phyloP scores from a whole-genome alignment of 35 echinoderm and acorn worm species.

The Hemicentrotus pulcherrimus region DNA sequence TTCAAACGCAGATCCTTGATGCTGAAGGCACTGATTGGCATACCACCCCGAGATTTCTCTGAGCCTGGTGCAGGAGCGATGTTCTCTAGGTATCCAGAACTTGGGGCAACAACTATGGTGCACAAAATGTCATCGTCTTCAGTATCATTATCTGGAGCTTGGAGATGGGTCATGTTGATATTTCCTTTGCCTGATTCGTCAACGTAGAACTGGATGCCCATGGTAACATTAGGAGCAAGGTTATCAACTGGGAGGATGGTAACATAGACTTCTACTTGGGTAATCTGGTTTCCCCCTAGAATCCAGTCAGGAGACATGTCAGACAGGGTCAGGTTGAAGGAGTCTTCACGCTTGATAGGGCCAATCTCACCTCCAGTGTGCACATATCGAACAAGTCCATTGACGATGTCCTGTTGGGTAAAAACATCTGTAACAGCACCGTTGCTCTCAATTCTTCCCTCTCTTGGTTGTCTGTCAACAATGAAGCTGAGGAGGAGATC shows the following conservation, averaged over 20 bases:
- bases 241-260: slow-evolving; percentile 95
- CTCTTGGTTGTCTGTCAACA: slow-evolving; percentile 55
- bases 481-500: slow-evolving; percentile 92
- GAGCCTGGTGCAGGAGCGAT: slow-evolving; percentile 97
- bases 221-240: slow-evolving; percentile 76
- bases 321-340: slow-evolving; percentile 94
- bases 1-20: slow-evolving; percentile 84
- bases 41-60: slow-evolving; percentile 93
- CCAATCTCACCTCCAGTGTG: slow-evolving; percentile 98
- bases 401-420: slow-evolving; percentile 95
- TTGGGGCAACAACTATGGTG: slow-evolving; percentile 73
- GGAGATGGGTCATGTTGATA: slow-evolving; percentile 79
- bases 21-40: slow-evolving; percentile 87
- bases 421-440: slow-evolving; percentile 66
- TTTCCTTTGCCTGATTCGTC: slow-evolving; percentile 77
- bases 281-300: slow-evolving; percentile 84
- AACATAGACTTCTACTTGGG: slow-evolving; percentile 84
- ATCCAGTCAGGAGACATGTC: slow-evolving; percentile 98
- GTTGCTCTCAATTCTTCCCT: slow-evolving; percentile 85
- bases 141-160: slow-evolving; percentile 85
- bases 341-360: slow-evolving; percentile 75
- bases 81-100: slow-evolving; percentile 89
- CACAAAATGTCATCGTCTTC: slow-evolving; percentile 93
- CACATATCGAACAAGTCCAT: slow-evolving; percentile 85
- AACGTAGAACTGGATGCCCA: slow-evolving; percentile 68